These are phyloP conservation scores for Nowickia ferox DNA, from an alignment of 2,888 invertebrate genomes.

Conservation along the genomic window DNA sequence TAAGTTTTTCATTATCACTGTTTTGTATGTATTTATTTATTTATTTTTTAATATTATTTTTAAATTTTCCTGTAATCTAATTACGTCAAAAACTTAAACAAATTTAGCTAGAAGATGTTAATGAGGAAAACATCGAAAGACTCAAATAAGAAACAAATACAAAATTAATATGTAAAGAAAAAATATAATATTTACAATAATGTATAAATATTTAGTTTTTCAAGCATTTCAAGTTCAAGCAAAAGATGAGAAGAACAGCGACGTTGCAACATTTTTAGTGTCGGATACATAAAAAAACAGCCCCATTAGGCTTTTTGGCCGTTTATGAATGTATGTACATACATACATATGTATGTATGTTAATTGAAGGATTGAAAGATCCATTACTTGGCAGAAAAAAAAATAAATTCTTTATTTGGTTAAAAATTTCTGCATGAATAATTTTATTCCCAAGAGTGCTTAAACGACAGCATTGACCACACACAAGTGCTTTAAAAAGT, in stretches of 20 bases:
- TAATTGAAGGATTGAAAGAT: too few relatives aligned
- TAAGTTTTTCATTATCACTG: too few relatives aligned
- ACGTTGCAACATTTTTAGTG: neutral
- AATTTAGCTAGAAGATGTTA: conserved; percentile 58
- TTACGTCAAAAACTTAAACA: conserved; percentile 45
- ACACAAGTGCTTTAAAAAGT: neutral
- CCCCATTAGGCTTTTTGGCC: too few relatives aligned
- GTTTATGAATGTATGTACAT: too few relatives aligned
- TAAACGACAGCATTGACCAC: conserved; percentile 9
- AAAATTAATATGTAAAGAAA: conserved; percentile 27
- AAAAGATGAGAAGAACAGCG: neutral
- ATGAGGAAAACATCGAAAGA: conserved; percentile 34
- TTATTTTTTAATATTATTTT: conserved; percentile 3
- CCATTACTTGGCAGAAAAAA: neutral
- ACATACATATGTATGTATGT: too few relatives aligned
- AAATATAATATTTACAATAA: conserved; percentile 27
- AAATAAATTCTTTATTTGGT: neutral
- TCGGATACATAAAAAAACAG: neutral
- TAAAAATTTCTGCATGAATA: neutral
- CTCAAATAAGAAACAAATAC: conserved; percentile 12
- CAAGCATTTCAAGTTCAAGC: conserved; percentile 48
- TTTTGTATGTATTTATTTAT: conserved; percentile 30
- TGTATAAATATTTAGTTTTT: neutral
- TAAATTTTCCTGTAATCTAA: conserved; percentile 46
- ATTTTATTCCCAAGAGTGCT: neutral